phyloP scores from a whole-genome alignment of 2,113 vertebrate genomes.

The Ibidorhyncha struthersii region DNA sequence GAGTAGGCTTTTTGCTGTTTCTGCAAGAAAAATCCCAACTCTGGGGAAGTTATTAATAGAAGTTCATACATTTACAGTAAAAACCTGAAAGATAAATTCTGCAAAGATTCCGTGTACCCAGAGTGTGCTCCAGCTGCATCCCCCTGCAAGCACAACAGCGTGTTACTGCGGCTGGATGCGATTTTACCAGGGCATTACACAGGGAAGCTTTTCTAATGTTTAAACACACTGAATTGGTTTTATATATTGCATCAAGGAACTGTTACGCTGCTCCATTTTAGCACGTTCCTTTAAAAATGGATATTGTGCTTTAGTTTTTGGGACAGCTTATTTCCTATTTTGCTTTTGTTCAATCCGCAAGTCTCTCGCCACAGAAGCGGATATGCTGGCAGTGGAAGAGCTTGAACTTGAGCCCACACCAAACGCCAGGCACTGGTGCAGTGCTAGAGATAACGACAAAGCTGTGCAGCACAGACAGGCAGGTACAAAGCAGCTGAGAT shows the following conservation, averaged over 20 bases:
- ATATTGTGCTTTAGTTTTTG: neutral
- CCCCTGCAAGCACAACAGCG: fast-evolving
- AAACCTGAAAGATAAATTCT: neutral
- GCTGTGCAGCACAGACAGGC: fast-evolving
- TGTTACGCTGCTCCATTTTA: neutral
- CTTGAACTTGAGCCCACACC: neutral
- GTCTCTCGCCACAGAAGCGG: neutral
- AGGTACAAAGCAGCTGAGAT: neutral
- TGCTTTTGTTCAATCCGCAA: fast-evolving
- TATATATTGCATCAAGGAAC: neutral
- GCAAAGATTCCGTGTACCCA: fast-evolving
- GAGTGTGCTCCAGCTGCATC: neutral
- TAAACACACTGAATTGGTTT: neutral
- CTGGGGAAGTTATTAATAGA: neutral
- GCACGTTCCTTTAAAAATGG: neutral
- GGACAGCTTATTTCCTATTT: neutral
- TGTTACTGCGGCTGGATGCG: fast-evolving
- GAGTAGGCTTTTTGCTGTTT: neutral
- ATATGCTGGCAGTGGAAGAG: neutral
- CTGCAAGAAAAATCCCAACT: neutral
- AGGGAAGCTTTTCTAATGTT: neutral
- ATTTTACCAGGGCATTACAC: neutral
- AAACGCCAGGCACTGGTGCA: neutral
- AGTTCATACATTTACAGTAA: neutral
- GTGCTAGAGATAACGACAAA: neutral